Evolutionary conservation across 2,888 invertebrate genomes (phyloP), one percentile per base, ranked within the genome.

Genomic region (Sceliomorpha sp.): DNA sequence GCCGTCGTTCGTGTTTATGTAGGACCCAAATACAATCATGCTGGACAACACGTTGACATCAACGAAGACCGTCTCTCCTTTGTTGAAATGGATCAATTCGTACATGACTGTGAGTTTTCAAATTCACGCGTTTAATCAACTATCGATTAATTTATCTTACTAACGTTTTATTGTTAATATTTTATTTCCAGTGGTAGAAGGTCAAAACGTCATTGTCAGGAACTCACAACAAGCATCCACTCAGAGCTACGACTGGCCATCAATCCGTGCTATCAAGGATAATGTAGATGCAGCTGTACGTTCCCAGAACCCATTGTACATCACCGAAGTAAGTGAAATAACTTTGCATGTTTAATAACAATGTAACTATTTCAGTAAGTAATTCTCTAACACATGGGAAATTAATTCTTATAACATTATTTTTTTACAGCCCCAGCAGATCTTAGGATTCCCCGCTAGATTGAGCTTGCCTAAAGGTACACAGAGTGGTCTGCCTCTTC

Each of bases 131-230:
- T 14, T 24, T 1, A 24, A 39, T 4, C 15, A 39, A 47, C n/a
- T 62, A 0, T 9, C 4, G 31, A 42, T 15, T 9, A 17, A 12
- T n/a, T n/a, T n/a, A 14, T 39, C 6, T 26, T 1, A 15, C 34
- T 37, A 20, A 60, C 44, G n/a, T 14, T 39, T 27, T 45, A 39
- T 37, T 3, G 8, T 2, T 29, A 15, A 34, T 10, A 0, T 45
- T 26, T 45, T 20, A 5, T 44, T 72, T 72, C 27, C 72, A 88
- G 87, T 95, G 60, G 89, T 88, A 31, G 89, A 90, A 73, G 95
- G 95, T 36, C 90, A 91, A 81, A 95, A 94, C 85, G 88, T 89
- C 5, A 92, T 95, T 75, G 89, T 91, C 29, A 93, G 95, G 74
- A 91, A 91, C 86, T 94, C 94, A 8, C 87, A 90, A n/a, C 92